Evolutionary conservation across 2,888 invertebrate species (phyloP), one percentile per base, ranked within the genome.

Genomic region (Sussaba pulchella): DNA sequence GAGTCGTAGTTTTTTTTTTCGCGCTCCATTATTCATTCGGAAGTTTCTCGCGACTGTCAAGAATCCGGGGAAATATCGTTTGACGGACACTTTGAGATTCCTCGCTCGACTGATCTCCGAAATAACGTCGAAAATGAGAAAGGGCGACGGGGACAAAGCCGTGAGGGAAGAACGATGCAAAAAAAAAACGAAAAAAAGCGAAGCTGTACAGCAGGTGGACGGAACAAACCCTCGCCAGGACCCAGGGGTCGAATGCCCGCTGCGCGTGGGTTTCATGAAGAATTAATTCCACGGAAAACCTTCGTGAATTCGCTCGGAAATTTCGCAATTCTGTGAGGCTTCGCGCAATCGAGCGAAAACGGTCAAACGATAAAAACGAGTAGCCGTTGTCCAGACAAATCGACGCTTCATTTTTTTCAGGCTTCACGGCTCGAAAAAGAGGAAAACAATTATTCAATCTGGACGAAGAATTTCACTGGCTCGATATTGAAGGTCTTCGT

Each of bases 291-390:
- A 31, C 69, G 64, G 66, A 87, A 89, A 88, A 87, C 88, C 88
- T 72, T 83, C 84, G 86, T 82, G 85, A 88, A 88, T 84, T 84
- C 72, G 78, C 74, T 74, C 66, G 67, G 84, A 87, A 87, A 85
- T 85, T 86, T 86, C 77, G 57, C 83, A 80, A 86, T 83, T 84
- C 89, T 89, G 83, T 47, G 91, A 54, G 91, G 91, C 91, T 91
- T 91, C 91, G 74, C 83, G 26, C 57, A 24, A 41, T 10, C 31
- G 54, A 43, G 57, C 14, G 83, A 87, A n/a, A 88, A 90, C 85
- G n/a, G 84, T 88, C 87, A 87, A 90, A 89, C 84, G 69, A 66
- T 39, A 63, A n/a, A 47, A 72, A 64, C 39, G 31, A 74, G 69
- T 76, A 80, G 72, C 71, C 72, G 43, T 45, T 70, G 82, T 75